Evolutionary conservation across 2,888 invertebrate species (phyloP).

Genomic region (Craniophora ligustri): DNA sequence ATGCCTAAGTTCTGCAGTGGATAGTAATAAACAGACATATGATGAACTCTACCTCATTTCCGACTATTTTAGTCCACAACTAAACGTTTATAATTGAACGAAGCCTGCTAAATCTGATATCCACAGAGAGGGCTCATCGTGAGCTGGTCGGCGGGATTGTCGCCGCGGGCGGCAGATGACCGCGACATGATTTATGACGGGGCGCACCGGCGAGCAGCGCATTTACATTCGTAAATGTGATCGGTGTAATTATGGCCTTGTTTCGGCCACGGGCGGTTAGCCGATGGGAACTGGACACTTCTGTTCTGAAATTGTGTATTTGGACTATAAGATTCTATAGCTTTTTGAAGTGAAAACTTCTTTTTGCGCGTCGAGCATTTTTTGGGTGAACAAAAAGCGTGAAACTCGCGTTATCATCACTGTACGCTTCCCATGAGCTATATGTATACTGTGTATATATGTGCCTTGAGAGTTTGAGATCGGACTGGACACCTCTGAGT

Average conservation of each 20-base stretch:
- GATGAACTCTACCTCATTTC: too few species aligned
- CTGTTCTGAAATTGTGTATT: constrained; percentile 66
- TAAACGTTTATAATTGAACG: too few species aligned
- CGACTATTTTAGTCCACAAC: too few species aligned
- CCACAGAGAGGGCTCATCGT: constrained; percentile 31
- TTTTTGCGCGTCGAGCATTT: background rate
- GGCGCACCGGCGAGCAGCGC: constrained; percentile 70
- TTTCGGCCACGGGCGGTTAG: constrained; percentile 76
- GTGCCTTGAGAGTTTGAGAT: too few species aligned
- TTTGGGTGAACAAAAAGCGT: too few species aligned
- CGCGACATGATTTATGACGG: constrained; percentile 84
- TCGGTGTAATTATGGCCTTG: constrained; percentile 83
- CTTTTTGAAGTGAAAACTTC: background rate
- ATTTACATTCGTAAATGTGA: constrained; percentile 86
- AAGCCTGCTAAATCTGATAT: constrained; percentile 10
- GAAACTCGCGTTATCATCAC: too few species aligned
- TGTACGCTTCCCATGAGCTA: too few species aligned
- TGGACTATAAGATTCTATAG: background rate
- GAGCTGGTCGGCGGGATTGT: constrained; percentile 42
- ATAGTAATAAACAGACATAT: too few species aligned
- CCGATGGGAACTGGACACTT: constrained; percentile 62
- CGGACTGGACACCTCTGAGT: too few species aligned
- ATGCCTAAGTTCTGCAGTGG: too few species aligned
- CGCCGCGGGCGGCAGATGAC: constrained; percentile 82
- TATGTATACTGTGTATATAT: too few species aligned